Percentiles rank a stretch among this genome's conserved stretches.
phyloP scores from a whole-genome alignment of 2,797 vertebrate species.

The Bufotes viridis region DNA sequence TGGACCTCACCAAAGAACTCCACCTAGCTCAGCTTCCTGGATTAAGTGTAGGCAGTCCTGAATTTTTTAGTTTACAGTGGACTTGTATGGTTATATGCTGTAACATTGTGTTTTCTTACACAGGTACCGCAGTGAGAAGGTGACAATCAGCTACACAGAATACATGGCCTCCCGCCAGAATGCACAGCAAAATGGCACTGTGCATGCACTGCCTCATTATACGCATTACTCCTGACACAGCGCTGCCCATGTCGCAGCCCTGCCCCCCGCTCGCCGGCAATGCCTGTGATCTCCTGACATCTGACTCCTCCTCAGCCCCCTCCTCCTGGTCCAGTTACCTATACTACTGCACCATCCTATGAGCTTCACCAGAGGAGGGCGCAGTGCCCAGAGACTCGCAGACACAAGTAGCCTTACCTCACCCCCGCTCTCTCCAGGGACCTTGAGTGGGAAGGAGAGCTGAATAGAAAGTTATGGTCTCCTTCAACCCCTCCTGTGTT shows the following conservation, averaged over 20 bases:
- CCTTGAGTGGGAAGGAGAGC: slow-evolving; percentile 45
- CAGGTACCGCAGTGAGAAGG: slow-evolving; percentile 85
- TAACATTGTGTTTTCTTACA: slow-evolving; percentile 50
- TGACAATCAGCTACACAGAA: slow-evolving; percentile 86
- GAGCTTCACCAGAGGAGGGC: slow-evolving; percentile 73
- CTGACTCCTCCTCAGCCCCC: slow-evolving; percentile 82
- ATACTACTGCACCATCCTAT: slow-evolving; percentile 88
- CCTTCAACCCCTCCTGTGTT: slow-evolving; percentile 43
- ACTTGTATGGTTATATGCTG: not conserved
- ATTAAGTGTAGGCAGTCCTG: not conserved
- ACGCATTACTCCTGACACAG: slow-evolving; percentile 89
- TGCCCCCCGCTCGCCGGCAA: slow-evolving; percentile 79
- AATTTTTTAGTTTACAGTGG: not conserved
- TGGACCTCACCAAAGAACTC: not conserved
- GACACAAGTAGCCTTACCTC: slow-evolving; percentile 81
- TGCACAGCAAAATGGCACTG: slow-evolving; percentile 83
- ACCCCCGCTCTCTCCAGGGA: slow-evolving; percentile 53
- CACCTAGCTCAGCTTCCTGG: not conserved
- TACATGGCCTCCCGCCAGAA: slow-evolving; percentile 84
- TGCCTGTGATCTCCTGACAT: slow-evolving; percentile 83
- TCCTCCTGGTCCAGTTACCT: slow-evolving; percentile 87
- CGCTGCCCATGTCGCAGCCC: slow-evolving; percentile 82
- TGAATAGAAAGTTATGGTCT: slow-evolving; percentile 46
- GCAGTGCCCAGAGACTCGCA: slow-evolving; percentile 66
- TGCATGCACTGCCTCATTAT: slow-evolving; percentile 84